These are phyloP conservation scores for Caiman crocodilus DNA, from an alignment of 2,797 vertebrate species.

Conservation along the genomic window DNA sequence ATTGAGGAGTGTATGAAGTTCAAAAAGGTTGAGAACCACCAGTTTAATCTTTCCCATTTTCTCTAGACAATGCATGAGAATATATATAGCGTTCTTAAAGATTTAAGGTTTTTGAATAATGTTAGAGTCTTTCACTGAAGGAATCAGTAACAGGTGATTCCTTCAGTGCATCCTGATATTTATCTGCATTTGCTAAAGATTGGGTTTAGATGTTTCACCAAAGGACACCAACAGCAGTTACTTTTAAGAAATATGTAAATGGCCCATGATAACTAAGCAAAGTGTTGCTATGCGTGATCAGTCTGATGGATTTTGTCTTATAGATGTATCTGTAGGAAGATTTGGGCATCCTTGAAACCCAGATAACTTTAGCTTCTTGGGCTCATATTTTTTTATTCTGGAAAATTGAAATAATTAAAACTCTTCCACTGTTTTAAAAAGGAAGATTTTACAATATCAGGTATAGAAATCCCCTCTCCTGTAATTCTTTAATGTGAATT, in stretches of 20 bases:
- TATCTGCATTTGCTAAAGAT: neutral
- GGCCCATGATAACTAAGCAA: neutral
- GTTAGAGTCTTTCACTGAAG: neutral
- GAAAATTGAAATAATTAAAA: too few relatives aligned
- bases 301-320: too few relatives aligned
- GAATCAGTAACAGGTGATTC: neutral
- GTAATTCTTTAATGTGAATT: too few relatives aligned
- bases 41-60: neutral
- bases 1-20: too few relatives aligned
- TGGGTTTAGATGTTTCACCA: neutral
- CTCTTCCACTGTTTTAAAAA: too few relatives aligned
- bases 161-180: neutral
- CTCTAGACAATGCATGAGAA: accelerated
- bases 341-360: neutral
- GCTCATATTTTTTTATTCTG: neutral
- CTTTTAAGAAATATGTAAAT: neutral
- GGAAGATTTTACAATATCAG: too few relatives aligned
- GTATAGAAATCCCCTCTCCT: too few relatives aligned
- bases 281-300: neutral
- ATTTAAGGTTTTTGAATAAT: neutral
- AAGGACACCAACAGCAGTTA: neutral
- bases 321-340: neutral
- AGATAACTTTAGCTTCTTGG: neutral
- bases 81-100: neutral
- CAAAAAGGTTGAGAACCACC: too few relatives aligned